phyloP scores from a whole-genome alignment of 2,113 vertebrate species.

The Chloroceryle aenea region DNA sequence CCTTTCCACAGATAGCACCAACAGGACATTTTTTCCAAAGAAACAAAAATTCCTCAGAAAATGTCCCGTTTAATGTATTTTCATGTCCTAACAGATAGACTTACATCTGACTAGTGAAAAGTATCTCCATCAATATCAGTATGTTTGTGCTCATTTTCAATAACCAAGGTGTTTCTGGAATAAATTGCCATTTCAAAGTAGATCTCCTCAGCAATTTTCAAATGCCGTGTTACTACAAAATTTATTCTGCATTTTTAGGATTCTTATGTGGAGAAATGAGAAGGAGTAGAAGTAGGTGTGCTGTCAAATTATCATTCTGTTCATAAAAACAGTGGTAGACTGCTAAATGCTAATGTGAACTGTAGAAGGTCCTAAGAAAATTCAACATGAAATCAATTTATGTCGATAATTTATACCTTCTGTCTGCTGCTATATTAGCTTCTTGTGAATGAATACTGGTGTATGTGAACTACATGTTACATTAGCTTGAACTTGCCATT shows the following conservation, averaged over 20 bases:
- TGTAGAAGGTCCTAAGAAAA: not conserved
- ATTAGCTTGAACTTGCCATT: not conserved
- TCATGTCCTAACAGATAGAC: not conserved
- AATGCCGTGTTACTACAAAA: not conserved
- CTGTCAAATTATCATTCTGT: not conserved
- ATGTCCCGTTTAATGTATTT: not conserved
- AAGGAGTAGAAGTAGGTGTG: constrained; percentile 25
- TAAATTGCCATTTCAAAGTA: not conserved
- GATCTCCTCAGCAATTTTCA: not conserved
- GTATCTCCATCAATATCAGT: not conserved
- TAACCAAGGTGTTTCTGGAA: not conserved
- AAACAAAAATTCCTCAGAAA: not conserved
- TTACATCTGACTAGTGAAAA: not conserved
- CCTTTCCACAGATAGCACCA: not conserved
- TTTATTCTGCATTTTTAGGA: not conserved
- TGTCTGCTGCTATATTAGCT: not conserved
- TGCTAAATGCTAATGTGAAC: not conserved
- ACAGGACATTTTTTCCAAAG: not conserved
- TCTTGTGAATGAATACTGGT: not conserved
- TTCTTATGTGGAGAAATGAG: not conserved
- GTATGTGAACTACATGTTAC: not conserved
- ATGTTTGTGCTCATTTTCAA: not conserved
- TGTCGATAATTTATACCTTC: not conserved
- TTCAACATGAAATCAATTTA: not conserved
- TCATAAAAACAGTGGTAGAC: constrained; percentile 1